These are phyloP conservation scores for Eunapius fragilis DNA, from an alignment of 37 sponge, comb jelly and placozoan genomes.

Conservation along the genomic window DNA sequence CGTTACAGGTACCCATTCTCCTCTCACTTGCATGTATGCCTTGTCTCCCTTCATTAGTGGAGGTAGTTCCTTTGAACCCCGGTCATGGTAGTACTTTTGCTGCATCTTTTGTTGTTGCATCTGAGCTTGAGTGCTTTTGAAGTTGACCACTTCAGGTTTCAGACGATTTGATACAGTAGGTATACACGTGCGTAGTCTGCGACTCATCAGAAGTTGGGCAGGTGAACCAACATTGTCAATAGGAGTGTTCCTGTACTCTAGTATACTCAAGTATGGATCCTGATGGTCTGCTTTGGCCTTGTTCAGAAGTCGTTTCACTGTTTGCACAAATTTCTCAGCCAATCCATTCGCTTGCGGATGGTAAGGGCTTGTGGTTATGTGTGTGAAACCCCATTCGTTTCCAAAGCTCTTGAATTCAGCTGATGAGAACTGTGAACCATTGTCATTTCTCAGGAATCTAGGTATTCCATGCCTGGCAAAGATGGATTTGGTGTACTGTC, in stretches of 20 bases:
- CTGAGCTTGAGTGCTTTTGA: background rate
- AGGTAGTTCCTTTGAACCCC: slow-evolving; percentile 16
- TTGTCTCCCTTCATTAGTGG: slow-evolving; percentile 15
- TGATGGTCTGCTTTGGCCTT: too few relatives aligned
- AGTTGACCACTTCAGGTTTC: slow-evolving; percentile 22
- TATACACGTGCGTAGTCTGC: slow-evolving; percentile 35
- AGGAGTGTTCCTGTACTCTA: slow-evolving; percentile 53
- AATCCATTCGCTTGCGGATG: too few relatives aligned
- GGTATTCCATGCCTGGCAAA: too few relatives aligned
- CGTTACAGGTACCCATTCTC: slow-evolving; percentile 12
- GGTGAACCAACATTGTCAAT: slow-evolving; percentile 40
- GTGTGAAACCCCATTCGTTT: too few relatives aligned
- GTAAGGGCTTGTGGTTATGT: too few relatives aligned
- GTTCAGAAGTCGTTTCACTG: too few relatives aligned
- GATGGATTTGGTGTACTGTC: too few relatives aligned
- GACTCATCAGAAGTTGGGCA: slow-evolving; percentile 42
- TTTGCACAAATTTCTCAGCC: too few relatives aligned
- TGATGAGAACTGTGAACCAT: too few relatives aligned
- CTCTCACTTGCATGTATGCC: slow-evolving; percentile 37
- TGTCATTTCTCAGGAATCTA: too few relatives aligned
- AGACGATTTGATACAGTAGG: slow-evolving; percentile 21
- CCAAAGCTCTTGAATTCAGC: too few relatives aligned
- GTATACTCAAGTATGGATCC: slow-evolving; percentile 33
- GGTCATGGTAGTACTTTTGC: slow-evolving; percentile 31
- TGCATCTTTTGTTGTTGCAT: slow-evolving; percentile 16